These are phyloP conservation scores for Callionymus lyra DNA, from an alignment of 2,113 vertebrate genomes.

Conservation along the genomic window DNA sequence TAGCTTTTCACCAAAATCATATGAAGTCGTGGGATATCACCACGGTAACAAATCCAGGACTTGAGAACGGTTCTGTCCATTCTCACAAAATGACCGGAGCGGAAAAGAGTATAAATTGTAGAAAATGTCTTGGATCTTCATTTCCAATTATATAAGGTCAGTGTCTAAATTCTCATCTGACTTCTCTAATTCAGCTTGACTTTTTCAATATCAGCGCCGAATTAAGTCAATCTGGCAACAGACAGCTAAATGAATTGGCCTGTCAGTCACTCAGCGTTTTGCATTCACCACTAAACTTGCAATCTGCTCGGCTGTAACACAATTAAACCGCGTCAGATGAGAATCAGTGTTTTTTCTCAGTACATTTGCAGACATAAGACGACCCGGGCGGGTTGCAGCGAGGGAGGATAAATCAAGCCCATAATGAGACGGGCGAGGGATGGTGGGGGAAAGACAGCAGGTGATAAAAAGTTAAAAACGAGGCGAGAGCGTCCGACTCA, in stretches of 20 bases:
- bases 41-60: too few species aligned
- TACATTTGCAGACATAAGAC: constrained; percentile 50
- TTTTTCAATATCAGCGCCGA: constrained; percentile 63
- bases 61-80: too few species aligned
- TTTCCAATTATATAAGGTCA: constrained; percentile 23
- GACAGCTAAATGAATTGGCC: constrained; percentile 66
- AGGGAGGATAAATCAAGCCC: constrained; percentile 7
- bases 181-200: constrained; percentile 61
- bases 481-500: constrained; percentile 53
- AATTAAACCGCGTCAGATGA: constrained; percentile 65
- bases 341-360: constrained; percentile 57
- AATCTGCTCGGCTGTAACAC: constrained; percentile 61
- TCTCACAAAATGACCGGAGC: neutral
- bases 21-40: too few species aligned
- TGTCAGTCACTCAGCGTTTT: constrained; percentile 58
- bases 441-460: constrained; percentile 6
- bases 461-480: constrained; percentile 18
- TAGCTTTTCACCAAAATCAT: too few species aligned
- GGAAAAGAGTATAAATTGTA: neutral
- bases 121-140: constrained; percentile 9
- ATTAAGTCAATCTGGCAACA: constrained; percentile 65
- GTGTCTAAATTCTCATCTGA: constrained; percentile 52
- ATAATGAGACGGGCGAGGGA: too few species aligned
- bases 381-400: constrained; percentile 7
- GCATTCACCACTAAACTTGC: constrained; percentile 49